Base-by-base conservation (phyloP, 2,797 vertebrate species). In the Podargus strigoides region DNA sequence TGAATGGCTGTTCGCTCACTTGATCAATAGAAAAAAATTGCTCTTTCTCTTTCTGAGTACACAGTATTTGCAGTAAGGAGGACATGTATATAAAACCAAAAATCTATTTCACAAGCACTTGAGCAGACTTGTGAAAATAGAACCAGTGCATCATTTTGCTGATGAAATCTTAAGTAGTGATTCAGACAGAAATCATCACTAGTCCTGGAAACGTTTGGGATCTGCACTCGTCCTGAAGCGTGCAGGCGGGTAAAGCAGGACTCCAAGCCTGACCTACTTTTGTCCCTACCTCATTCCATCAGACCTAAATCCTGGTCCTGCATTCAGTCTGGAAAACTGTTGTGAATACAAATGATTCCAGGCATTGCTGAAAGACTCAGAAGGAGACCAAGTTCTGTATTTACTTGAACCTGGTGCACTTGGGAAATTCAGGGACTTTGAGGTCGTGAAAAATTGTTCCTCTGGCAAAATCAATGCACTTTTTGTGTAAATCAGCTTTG, bases 21-120 rank as follows among this genome's bases (percentile, higher is more conserved):
- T 59, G 36, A 95, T 93, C 96, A 95, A 97, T 94, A 91, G 96
- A 79, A 95, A 94, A 83, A 95, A 93, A 94, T 95, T 82, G 94
- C 93, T 94, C 94, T 94, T 94, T 90, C 91, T 95, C 64, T 91
- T 91, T 79, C 89, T 20, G 74, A 85, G 89, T 14, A 14, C 79
- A 74, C 83, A 89, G 83, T 93, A 94, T 96, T 96, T 96, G 91
- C 87, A 74, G 74, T 88, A 88, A 96, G 94, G 91, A 95, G 89
- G 77, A 80, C 83, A 76, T 12, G 58, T 44, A 76, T 47, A 79
- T 79, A 82, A 94, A 94, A 42, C 88, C 47, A 11, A 60, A 88
- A 94, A 90, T 72, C 64, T 81, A 72, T 94, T 87, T 91, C 89
- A 84, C 86, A 64, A 88, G 85, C 80, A 19, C 74, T 86, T 42